These are phyloP conservation scores for Nylanderia fulva DNA, from an alignment of 1,140 invertebrate species.

Conservation along the genomic window DNA sequence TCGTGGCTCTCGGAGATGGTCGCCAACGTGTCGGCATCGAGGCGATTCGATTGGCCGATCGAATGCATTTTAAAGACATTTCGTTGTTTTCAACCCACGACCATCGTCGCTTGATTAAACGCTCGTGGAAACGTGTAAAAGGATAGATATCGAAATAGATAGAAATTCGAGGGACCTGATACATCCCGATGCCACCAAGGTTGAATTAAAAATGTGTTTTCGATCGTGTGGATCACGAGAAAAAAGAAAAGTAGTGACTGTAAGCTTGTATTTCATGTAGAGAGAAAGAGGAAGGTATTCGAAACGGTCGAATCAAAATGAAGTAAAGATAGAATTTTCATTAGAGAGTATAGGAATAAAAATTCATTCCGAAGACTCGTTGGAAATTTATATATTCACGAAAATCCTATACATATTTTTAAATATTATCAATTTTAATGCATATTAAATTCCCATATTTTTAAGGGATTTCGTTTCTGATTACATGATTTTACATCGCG, in stretches of 20 bases:
- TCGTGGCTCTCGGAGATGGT: slow-evolving; percentile 28
- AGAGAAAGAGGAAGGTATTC: not conserved
- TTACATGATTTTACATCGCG: not conserved
- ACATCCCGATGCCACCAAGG: slow-evolving; percentile 40
- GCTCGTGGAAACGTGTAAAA: slow-evolving; percentile 38
- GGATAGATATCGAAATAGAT: slow-evolving; percentile 48
- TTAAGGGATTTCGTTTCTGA: not conserved
- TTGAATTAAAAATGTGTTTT: slow-evolving; percentile 26
- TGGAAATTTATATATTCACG: no score
- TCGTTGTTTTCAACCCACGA: slow-evolving; percentile 30
- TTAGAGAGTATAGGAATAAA: not conserved
- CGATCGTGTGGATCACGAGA: not conserved
- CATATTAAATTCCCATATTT: no score
- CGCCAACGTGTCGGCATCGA: slow-evolving; percentile 23
- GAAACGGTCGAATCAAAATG: not conserved
- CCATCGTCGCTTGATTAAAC: slow-evolving; percentile 55
- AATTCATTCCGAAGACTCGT: slow-evolving; percentile 10
- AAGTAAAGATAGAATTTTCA: not conserved
- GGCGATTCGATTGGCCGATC: slow-evolving; percentile 30
- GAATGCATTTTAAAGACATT: slow-evolving; percentile 53
- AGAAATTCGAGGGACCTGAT: slow-evolving; percentile 39
- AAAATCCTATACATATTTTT: no score
- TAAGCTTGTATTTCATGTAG: not conserved
- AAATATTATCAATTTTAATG: not conserved
- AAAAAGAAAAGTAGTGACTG: not conserved